Base-by-base conservation (phyloP, 1,140 invertebrate genomes). In the Sminthurides bifidus region DNA sequence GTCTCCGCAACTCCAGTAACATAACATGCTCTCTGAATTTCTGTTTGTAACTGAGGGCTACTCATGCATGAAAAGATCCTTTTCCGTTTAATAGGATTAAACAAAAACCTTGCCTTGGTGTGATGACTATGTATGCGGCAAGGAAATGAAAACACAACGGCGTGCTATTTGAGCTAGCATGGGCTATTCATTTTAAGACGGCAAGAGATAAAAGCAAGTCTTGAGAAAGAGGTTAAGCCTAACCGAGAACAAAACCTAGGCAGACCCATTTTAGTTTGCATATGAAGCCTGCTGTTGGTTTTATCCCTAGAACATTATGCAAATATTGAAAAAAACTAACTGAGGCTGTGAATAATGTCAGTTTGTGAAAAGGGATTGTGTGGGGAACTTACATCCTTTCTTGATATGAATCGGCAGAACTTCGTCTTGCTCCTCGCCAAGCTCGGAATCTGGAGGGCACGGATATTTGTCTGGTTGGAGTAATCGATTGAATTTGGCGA, bases 401-500 rank as follows among this genome's bases (percentile, higher is more conserved):
- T 6, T 49, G 29, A 49, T 49, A 49, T 49, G 46, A 49, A 49
- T 29, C 5, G 46, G 46, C 17, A 33, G 15, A 27, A 48, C 23
- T n/a, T 49, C 46, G 8, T 49, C 46, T 33, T 49, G 46, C 29
- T 49, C 46, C 19, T 49, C 46, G 17, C 46, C 35, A 17, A 49
- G 24, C 31, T 49, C 46, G 27, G 46, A 49, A 21, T 49, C 46
- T 4, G 46, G 15, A 30, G 46, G 46, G 19, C 35, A 49, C 3
- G 46, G 46, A 21, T 49, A 49, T 31, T 49, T 49, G 17, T 49
- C 46, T 49, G 46, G 46, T 31, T 49, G 46, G 46, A 49, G 35
- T 49, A 49, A 49, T 49, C 46, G 46, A 49, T 49, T 49, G 46
- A 49, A 49, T 35, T 49, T 49, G 5, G 46, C 46, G 31, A 49